Percentiles rank a stretch among this genome's conserved stretches.
phyloP scores from a whole-genome alignment of 2,888 invertebrate species.

The Amblyteles armatorius region DNA sequence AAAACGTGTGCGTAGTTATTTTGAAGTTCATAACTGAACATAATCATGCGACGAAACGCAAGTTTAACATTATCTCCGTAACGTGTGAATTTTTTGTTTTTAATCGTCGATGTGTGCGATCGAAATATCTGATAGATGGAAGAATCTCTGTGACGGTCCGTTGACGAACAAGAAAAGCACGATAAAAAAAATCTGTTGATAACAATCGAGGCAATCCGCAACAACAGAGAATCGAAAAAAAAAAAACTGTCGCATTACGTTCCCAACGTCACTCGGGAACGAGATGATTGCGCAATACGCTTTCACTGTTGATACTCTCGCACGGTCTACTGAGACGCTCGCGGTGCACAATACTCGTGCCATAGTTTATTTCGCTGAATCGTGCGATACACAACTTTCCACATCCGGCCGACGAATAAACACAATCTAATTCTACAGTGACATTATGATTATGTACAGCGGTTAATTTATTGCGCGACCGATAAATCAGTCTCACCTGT shows the following conservation, averaged over 20 bases:
- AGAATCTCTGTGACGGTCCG: no score
- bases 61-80: no score
- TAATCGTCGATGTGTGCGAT: no score
- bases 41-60: background rate
- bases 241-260: constrained; percentile 59
- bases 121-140: no score
- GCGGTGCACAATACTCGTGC: background rate
- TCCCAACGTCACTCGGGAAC: constrained; percentile 66
- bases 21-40: no score
- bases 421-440: background rate
- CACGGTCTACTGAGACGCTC: constrained; percentile 19
- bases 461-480: constrained; percentile 9
- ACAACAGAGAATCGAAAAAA: constrained; percentile 43
- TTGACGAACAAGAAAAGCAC: no score
- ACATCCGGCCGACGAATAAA: constrained; percentile 30
- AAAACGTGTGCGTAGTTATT: background rate
- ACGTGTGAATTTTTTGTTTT: no score
- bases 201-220: constrained; percentile 1
- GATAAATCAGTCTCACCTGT: constrained; percentile 87
- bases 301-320: constrained; percentile 69
- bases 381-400: constrained; percentile 6
- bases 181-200: constrained; percentile 19
- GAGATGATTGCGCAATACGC: constrained; percentile 73
- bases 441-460: background rate
- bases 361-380: background rate